phyloP scores from a whole-genome alignment of 1,140 invertebrate species.

The Pseudobourletiella spinata region DNA sequence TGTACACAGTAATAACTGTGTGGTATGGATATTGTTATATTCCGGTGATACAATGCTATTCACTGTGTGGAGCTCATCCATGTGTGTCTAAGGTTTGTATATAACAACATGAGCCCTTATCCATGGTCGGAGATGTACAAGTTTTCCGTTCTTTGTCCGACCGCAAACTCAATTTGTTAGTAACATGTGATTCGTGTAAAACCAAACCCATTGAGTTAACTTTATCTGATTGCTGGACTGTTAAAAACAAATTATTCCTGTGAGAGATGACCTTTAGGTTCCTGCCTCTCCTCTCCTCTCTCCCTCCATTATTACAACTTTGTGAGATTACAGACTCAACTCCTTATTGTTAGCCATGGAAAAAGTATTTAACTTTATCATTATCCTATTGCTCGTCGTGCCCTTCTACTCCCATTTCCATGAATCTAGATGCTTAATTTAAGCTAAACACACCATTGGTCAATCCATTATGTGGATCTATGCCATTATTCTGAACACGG shows the following conservation, averaged over 20 bases:
- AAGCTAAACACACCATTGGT: not conserved
- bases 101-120: no score
- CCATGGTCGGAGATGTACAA: no score
- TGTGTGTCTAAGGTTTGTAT: no score
- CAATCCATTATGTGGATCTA: no score
- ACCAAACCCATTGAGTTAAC: conserved; percentile 7
- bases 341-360: not conserved
- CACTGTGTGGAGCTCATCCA: no score
- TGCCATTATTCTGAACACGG: conserved; percentile 9
- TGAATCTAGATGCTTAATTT: conserved; percentile 7
- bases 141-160: conserved; percentile 11
- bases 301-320: no score
- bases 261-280: conserved; percentile 13
- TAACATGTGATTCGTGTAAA: conserved; percentile 8
- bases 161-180: conserved; percentile 25
- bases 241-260: conserved; percentile 24
- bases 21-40: no score
- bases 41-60: no score
- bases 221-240: conserved; percentile 26
- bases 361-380: not conserved
- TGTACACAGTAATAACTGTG: no score
- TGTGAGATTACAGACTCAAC: no score
- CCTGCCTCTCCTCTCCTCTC: not conserved
- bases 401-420: conserved; percentile 3
- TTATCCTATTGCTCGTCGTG: conserved; percentile 1